These are phyloP conservation scores for Temnothorax nylanderi DNA, from an alignment of 1,140 invertebrate genomes.

Conservation along the genomic window DNA sequence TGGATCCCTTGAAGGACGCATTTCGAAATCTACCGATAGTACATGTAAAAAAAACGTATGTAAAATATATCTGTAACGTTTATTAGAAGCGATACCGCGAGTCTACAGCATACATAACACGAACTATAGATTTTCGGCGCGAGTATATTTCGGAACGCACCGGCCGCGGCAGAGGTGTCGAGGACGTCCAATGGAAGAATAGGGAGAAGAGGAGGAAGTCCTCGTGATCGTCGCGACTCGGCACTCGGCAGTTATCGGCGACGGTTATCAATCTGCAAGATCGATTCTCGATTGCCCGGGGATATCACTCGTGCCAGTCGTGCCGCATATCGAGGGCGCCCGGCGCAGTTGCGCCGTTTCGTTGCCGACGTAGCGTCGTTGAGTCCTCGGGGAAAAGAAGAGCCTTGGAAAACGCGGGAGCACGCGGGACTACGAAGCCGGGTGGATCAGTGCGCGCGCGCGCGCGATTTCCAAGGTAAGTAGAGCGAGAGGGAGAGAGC, in stretches of 20 bases:
- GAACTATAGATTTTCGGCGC: neutral
- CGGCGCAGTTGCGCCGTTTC: neutral
- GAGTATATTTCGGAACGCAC: neutral
- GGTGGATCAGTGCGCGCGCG: neutral
- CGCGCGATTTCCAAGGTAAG: neutral
- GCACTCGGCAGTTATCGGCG: neutral
- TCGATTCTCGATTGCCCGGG: slow-evolving; percentile 61
- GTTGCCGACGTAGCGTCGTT: slow-evolving; percentile 28
- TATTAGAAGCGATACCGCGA: too few relatives aligned
- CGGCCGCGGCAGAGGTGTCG: neutral
- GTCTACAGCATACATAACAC: neutral
- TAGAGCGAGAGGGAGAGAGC: too few relatives aligned
- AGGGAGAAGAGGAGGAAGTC: neutral
- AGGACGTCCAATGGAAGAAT: neutral
- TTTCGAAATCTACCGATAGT: neutral
- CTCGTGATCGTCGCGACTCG: neutral
- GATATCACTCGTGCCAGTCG: too few relatives aligned
- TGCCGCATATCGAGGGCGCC: neutral
- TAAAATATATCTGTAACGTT: too few relatives aligned
- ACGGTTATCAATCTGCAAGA: slow-evolving; percentile 37
- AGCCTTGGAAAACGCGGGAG: too few relatives aligned
- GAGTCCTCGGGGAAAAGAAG: too few relatives aligned
- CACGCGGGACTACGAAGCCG: neutral
- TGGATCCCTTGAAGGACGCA: neutral
- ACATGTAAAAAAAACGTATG: too few relatives aligned